Percentiles rank a stretch among this genome's conserved stretches.
phyloP scores from a whole-genome alignment of 2,113 vertebrate species.

The Campylorhamphus procurvoides region DNA sequence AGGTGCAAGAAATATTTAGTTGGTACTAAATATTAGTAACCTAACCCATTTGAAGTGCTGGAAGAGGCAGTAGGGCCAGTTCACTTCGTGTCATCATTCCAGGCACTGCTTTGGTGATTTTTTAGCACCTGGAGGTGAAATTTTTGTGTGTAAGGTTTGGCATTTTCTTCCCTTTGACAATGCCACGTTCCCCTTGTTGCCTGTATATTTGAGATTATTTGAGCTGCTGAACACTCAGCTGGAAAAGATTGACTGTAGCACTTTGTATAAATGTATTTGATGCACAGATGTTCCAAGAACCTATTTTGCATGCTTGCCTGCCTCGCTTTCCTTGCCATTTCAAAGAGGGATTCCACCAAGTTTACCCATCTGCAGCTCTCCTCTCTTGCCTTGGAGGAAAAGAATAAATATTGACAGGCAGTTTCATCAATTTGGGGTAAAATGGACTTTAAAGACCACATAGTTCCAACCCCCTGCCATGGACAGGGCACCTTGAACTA shows the following conservation, averaged over 20 bases:
- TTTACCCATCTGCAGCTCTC: not conserved
- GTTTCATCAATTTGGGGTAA: not conserved
- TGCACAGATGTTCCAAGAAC: conserved; percentile 41
- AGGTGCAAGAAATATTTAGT: not conserved
- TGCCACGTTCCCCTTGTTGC: not conserved
- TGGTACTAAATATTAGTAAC: too few species aligned
- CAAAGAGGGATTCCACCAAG: not conserved
- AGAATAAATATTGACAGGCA: not conserved
- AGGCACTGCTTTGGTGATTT: not conserved
- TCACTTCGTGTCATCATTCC: not conserved
- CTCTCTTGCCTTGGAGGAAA: not conserved
- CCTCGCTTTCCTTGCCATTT: not conserved
- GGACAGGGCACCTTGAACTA: not conserved
- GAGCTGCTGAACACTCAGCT: conserved; percentile 12
- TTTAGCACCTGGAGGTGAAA: not conserved
- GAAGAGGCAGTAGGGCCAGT: not conserved
- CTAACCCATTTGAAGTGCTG: not conserved
- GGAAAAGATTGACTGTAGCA: conserved; percentile 32
- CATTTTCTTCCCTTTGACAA: not conserved
- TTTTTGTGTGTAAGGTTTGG: not conserved
- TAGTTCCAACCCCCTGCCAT: not conserved
- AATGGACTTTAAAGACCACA: not conserved
- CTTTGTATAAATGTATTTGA: conserved; percentile 13
- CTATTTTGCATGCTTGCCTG: not conserved
- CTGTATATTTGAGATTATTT: not conserved